Evolutionary conservation across 2,113 vertebrate genomes (phyloP).

Genomic region (Apus apus): DNA sequence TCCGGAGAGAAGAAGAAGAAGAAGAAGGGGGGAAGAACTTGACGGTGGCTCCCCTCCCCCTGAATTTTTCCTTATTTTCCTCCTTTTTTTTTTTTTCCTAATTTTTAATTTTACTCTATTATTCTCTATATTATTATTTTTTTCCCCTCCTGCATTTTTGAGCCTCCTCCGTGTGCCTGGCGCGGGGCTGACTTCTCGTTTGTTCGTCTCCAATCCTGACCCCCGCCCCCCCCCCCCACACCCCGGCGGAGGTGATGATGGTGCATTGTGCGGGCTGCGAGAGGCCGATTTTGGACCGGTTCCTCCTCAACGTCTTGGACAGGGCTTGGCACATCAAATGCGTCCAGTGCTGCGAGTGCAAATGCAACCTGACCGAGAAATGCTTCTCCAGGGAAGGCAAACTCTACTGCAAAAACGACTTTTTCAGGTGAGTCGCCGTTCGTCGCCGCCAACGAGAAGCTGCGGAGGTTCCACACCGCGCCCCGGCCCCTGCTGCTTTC

Average conservation of each 20-base stretch:
- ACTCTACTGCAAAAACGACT: slow-evolving; percentile 97
- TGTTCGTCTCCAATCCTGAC: not conserved
- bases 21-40: slow-evolving; percentile 57
- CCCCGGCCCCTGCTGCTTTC: no score
- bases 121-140: not conserved
- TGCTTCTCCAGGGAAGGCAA: slow-evolving; percentile 97
- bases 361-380: slow-evolving; percentile 93
- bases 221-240: no score
- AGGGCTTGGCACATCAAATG: slow-evolving; percentile 96
- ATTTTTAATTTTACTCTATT: not conserved
- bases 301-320: slow-evolving; percentile 95
- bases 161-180: not conserved
- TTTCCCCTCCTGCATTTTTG: not conserved
- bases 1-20: no score
- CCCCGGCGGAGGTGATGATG: slow-evolving; percentile 87
- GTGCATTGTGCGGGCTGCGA: slow-evolving; percentile 97
- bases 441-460: no score
- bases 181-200: not conserved
- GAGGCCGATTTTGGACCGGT: slow-evolving; percentile 94
- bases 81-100: not conserved
- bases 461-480: not conserved
- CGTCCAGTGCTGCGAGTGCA: slow-evolving; percentile 97
- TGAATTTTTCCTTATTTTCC: not conserved
- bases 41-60: not conserved
- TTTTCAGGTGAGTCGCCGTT: slow-evolving; percentile 88